A percentile compares a stretch with the other conserved stretches of the same genome.
These are phyloP conservation scores for Pachypeltis micranthus DNA, from an alignment of 1,140 invertebrate genomes.

Conservation along the genomic window DNA sequence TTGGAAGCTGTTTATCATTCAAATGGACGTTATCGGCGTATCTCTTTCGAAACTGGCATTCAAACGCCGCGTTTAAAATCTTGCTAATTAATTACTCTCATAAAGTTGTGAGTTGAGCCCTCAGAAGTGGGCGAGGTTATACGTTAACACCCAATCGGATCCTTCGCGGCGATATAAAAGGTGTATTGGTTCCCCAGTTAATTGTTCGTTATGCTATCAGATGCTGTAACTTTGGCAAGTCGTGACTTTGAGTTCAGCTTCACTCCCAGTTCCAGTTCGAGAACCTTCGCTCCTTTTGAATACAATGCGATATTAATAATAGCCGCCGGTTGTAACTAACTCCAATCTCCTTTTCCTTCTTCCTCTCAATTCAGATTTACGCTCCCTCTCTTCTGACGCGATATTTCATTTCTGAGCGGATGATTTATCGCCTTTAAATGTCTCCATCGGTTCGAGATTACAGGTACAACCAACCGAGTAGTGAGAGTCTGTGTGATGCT, in stretches of 20 bases:
- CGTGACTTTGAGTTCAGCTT: neutral
- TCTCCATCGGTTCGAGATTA: too few species aligned
- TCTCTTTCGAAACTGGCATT: neutral
- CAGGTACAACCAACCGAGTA: too few species aligned
- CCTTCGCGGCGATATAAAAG: neutral
- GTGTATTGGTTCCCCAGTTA: neutral
- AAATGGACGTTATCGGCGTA: neutral
- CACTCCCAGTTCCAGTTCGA: too few species aligned
- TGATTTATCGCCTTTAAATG: too few species aligned
- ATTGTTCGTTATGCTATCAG: slow-evolving; percentile 4
- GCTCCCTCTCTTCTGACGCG: too few species aligned
- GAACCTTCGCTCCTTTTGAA: neutral
- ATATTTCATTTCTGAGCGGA: too few species aligned
- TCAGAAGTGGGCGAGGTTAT: slow-evolving; percentile 6
- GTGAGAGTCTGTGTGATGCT: too few species aligned
- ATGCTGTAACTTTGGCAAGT: neutral
- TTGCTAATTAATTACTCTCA: neutral
- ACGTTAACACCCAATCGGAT: slow-evolving; percentile 7
- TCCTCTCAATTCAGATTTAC: too few species aligned
- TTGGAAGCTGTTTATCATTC: neutral
- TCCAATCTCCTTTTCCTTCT: neutral
- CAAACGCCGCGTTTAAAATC: neutral
- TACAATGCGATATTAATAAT: slow-evolving; percentile 6
- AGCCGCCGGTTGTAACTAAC: neutral
- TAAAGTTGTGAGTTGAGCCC: neutral